Base-by-base conservation (phyloP, 1,140 invertebrate species). In the Epicauta chinensis region DNA sequence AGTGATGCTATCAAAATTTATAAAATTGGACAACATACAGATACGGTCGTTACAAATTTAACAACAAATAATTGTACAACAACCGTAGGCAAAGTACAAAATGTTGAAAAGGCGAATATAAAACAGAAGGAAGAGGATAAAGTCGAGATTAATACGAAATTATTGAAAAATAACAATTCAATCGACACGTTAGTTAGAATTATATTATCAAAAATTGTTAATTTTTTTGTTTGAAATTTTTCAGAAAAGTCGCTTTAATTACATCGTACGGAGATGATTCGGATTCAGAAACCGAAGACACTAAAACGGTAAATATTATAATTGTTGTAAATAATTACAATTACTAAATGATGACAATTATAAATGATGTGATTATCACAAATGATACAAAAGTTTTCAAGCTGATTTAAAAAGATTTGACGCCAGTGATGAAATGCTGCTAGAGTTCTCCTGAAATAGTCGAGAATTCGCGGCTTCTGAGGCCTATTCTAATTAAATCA, bases 241-340 rank as follows among this genome's bases (percentile, higher is more conserved):
- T 14, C 51, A 80, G 77, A 35, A 77, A 75, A 71, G 80, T 80
- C 61, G 78, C 78, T 60, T 73, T 81, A 68, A 80, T 81, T 47
- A 77, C 79, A 9, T 79, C 77, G 0, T 80, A 77, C 63, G 77
- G 77, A 3, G 69, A 67, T 16, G 72, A 73, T 3, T 60, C 66
- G 56, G 71, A 73, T 39, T 74, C 74, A 0, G 66, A 66, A 36
- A 66, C 71, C 2, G 67, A 71, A 31, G 58, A 57, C 12, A 60
- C 31, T 10, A 36, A 44, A 55, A 40, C 23, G 23, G 16, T 30
- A 49, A 43, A 34, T 12, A 6, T 10, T 39, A 39, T 51, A 32
- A 36, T 37, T 29, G 11, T 16, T 13, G 14, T 13, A 39, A 39
- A 39, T 13, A n/a, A n/a, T n/a, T n/a, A 29, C 15, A 29, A 43